Evolutionary conservation across 2,888 invertebrate species (phyloP), one percentile per base, ranked within the genome.

Genomic region (Notodonta ziczac): DNA sequence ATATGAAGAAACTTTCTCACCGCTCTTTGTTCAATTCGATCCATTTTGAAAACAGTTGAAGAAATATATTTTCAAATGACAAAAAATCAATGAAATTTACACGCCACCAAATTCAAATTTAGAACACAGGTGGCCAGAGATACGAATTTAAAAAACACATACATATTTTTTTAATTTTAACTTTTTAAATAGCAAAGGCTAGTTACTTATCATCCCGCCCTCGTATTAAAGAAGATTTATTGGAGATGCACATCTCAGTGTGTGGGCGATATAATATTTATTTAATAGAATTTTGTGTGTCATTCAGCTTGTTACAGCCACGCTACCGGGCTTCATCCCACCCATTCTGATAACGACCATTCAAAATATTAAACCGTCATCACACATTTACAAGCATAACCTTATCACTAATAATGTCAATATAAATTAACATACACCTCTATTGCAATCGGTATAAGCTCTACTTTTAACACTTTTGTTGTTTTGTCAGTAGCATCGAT

Each of bases 311-410:
- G 87, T 87, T 87, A 83, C 73, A 67, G 70, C 10, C 68, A 78
- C 63, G 91, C 92, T 92, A 92, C 92, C 77, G 92, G 88, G 86
- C 89, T 91, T 87, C 84, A 72, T 74, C 76, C 67, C 78, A 79
- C 76, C 77, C 71, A 69, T 73, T 74, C 67, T 76, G 77, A 78
- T 79, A 79, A 85, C 77, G 71, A 82, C 79, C 78, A 77, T 79
- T 78, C 77, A 78, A 76, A 62, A 79, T 74, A 80, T 80, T 83
- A 72, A 82, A 81, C 79, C 83, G 80, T 85, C 86, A 82, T 85
- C 83, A 76, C 65, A 62, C 56, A 50, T 59, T 48, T 59, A 75
- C 70, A 63, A 77, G 70, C 63, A 66, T 70, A 66, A 58, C 32
- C 48, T 55, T 57, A 59, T 46, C 13, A 8, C 7, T 6, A 13